Evolutionary conservation across 2,113 vertebrate species (phyloP), one percentile per base, ranked within the genome.

Genomic region (Calidris pugnax): DNA sequence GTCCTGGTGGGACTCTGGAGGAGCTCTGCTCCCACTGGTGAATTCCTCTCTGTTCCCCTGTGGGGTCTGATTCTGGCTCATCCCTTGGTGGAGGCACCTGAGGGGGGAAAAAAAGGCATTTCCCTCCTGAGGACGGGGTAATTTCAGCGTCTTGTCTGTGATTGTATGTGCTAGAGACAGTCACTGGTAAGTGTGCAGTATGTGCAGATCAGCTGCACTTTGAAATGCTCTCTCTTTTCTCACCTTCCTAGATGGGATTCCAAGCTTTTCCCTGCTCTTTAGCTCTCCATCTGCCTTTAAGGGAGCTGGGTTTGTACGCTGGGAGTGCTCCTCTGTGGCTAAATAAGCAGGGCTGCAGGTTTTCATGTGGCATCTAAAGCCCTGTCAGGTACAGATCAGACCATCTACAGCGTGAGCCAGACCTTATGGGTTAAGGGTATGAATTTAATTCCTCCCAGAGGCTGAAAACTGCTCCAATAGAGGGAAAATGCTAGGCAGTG

Each of bases 181-280:
- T 26, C 37, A 7, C 21, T 16, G 4, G 32, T 72, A 68, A 71
- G 66, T 23, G 14, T n/a, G 51, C 45, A 30, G 8, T 75, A 22
- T 17, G 41, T 39, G 72, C 21, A 62, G 83, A 87, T 79, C 30
- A 35, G 74, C 37, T 69, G 41, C 41, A 5, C 62, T 93, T 76
- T 33, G 50, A 93, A 92, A 87, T 82, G 69, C 50, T 79, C 80
- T 56, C 22, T 87, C 64, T 86, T 90, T 92, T 95, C 87, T 89
- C 92, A 83, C 89, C 89, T 97, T 93, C 37, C 76, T 77, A 90
- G 82, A 85, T 2, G 4, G 27, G 64, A 89, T 92, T 89, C 48
- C 55, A 69, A 87, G 22, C 45, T 66, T 64, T 92, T 89, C 14
- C 41, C 39, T 45, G 12, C 51, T 84, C 86, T 72, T 86, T 68